Evolutionary conservation across 2,888 invertebrate species (phyloP).

Genomic region (Leptinotarsa peninsularis): DNA sequence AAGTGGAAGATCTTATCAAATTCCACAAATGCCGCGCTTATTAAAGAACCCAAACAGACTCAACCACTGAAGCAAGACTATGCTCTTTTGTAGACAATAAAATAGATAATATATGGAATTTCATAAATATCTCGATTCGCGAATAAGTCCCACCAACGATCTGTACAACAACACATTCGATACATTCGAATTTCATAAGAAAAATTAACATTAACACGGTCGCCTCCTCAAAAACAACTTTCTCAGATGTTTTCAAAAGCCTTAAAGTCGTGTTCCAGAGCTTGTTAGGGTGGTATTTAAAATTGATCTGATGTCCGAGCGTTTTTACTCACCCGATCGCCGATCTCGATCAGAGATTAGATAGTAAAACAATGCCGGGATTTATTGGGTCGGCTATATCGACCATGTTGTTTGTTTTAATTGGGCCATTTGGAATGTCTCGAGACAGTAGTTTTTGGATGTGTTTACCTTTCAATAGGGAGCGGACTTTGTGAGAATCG

Average conservation of each 20-base stretch:
- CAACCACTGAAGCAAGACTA: too few relatives aligned
- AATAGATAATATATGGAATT: too few relatives aligned
- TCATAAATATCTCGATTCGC: neutral
- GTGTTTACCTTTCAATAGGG: slow-evolving; percentile 8
- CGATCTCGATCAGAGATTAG: slow-evolving; percentile 65
- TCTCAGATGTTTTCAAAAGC: slow-evolving; percentile 44
- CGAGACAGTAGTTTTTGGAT: slow-evolving; percentile 39
- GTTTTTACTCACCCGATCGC: slow-evolving; percentile 60
- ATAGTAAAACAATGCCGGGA: slow-evolving; percentile 65
- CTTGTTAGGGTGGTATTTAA: slow-evolving; percentile 63
- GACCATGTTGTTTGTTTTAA: slow-evolving; percentile 50
- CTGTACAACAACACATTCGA: slow-evolving; percentile 31
- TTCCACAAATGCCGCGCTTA: too few relatives aligned
- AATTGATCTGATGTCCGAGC: slow-evolving; percentile 62
- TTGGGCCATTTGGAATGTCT: slow-evolving; percentile 53
- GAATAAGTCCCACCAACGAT: neutral
- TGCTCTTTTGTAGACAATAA: too few relatives aligned
- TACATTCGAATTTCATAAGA: slow-evolving; percentile 49
- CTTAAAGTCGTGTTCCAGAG: slow-evolving; percentile 48
- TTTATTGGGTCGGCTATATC: slow-evolving; percentile 65
- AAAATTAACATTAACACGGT: slow-evolving; percentile 54
- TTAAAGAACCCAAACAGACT: too few relatives aligned
- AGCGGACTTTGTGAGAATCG: neutral
- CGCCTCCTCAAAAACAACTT: slow-evolving; percentile 46
- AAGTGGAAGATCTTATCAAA: too few relatives aligned